phyloP scores from a whole-genome alignment of 2,113 vertebrate species.

The Daubentonia madagascariensis region DNA sequence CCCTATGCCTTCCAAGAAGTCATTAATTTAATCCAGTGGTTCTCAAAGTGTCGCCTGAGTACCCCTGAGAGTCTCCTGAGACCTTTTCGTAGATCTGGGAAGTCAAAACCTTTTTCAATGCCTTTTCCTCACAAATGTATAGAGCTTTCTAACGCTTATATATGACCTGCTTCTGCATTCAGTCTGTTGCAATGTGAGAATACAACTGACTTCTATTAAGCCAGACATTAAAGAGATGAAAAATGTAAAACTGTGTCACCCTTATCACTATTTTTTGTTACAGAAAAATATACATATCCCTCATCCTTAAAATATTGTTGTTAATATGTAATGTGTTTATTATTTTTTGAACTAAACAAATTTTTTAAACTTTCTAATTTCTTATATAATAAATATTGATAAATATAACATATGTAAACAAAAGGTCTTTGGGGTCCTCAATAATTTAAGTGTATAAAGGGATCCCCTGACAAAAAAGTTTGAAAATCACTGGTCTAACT shows the following conservation, averaged over 20 bases:
- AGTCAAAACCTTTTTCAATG: not conserved
- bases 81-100: not conserved
- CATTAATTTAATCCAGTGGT: not conserved
- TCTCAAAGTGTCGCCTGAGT: not conserved
- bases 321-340: not conserved
- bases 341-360: not conserved
- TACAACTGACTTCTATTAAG: not conserved
- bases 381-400: not conserved
- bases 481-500: not conserved
- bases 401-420: not conserved
- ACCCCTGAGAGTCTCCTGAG: not conserved
- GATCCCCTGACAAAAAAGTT: not conserved
- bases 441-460: not conserved
- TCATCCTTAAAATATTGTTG: not conserved
- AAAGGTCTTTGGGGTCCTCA: not conserved
- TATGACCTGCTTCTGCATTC: not conserved
- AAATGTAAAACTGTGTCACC: not conserved
- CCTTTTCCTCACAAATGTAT: not conserved
- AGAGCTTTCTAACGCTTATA: not conserved
- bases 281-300: not conserved
- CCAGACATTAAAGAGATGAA: not conserved
- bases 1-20: not conserved
- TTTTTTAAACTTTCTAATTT: slow-evolving; percentile 20
- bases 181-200: not conserved
- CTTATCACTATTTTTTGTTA: not conserved